Base-by-base conservation (phyloP, 2,797 vertebrate species). In the Oryzias sinensis region DNA sequence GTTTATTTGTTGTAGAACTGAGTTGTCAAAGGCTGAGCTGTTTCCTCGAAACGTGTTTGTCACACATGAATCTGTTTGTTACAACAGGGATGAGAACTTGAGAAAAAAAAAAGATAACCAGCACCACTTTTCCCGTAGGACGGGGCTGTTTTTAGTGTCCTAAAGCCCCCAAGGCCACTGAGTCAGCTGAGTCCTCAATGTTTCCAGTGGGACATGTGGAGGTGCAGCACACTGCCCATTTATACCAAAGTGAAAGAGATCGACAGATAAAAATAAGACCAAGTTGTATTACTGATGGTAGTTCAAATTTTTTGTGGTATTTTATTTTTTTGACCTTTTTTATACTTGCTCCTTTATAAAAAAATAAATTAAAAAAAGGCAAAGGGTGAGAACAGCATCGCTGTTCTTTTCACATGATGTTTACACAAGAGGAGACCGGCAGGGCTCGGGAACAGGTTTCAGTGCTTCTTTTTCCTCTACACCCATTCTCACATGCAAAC, bases 131-230 rank as follows among this genome's bases (percentile, higher is more conserved):
- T 83, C 79, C 80, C n/a, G 37, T 59, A 84, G 75, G 59, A 80
- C 20, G 25, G 44, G 63, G 65, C 49, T 83, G 72, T 86, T 87
- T 83, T 77, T 67, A 49, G 0, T 68, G 51, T 45, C 62, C 4
- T 49, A n/a, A 76, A 66, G 69, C 64, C 69, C 77, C 68, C 52
- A 27, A 58, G 56, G 70, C 66, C 90, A 78, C 90, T 89, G 87
- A 87, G 72, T 89, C 81, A 90, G 85, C 83, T 87, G 85, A 82
- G 68, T 74, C 66, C 55, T 50, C 75, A 57, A 61, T 59, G 74
- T 51, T 60, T 37, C 62, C 62, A 14, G 53, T 43, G 49, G 54
- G 53, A 43, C 57, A 53, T 60, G 61, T 58, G 67, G 62, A 62
- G 65, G 54, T 51, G 59, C 51, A 58, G 57, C 37, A 52, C 54